Evolutionary conservation across 1,140 invertebrate genomes (phyloP), one percentile per base, ranked within the genome.

Genomic region (Tetragonula clypearis): DNA sequence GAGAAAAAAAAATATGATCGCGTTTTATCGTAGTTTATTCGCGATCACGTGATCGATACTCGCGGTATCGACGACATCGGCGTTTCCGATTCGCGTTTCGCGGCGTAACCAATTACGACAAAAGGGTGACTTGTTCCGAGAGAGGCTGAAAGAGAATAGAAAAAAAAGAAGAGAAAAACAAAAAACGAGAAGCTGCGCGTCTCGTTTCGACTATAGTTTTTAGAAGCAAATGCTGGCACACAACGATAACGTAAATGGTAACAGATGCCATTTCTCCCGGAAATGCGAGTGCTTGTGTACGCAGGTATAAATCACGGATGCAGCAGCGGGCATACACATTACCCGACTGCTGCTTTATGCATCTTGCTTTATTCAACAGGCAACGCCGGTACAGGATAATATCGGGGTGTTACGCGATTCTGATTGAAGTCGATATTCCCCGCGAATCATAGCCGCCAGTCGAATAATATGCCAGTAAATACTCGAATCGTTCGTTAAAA

Each of bases 321-420:
- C 80, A 77, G 56, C 80, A 49, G 15, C 15, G 66, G 41, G 41
- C 41, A 35, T 60, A 72, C 81, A 81, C 74, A 84, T 86, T 86
- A 86, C 74, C 55, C 65, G 55, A 26, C 56, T 56, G 73, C 21
- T 83, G 80, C 74, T 86, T 86, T 78, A 84, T 78, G 85, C 81
- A 72, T 78, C 81, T 86, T 83, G 85, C 80, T 83, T 86, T 83
- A 83, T 86, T 83, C 85, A 81, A 66, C 71, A 74, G 80, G 53
- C 71, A 58, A 23, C 56, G 14, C n/a, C 14, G 53, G 62, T 49
- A 53, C 71, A 66, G 41, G 81, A 78, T 83, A 83, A 83, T 83
- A 68, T 82, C 62, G 21, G 66, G 68, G 9, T 19, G 74, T 26
- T 77, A 68, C 74, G 12, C 75, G 75, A 84, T 78, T 83, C 62